Evolutionary conservation across 1,140 invertebrate species (phyloP).

Genomic region (Drosophila parabipectinata): DNA sequence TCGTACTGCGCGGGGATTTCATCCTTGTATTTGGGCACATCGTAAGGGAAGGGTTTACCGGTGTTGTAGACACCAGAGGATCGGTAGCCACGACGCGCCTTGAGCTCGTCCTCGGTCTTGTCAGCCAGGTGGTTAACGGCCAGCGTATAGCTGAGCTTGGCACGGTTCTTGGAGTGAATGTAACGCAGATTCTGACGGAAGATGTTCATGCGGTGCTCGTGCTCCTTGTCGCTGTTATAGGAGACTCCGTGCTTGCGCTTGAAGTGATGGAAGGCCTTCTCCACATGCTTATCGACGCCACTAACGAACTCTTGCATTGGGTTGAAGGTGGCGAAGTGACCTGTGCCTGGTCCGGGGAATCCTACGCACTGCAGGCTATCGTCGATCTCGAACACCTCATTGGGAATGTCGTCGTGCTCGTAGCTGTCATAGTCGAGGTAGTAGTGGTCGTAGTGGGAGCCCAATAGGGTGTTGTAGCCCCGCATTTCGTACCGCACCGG

Average conservation of each 20-base stretch:
- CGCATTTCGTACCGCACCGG: slow-evolving; percentile 95
- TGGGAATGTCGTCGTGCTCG: slow-evolving; percentile 87
- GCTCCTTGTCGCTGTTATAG: slow-evolving; percentile 89
- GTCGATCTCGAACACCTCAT: slow-evolving; percentile 89
- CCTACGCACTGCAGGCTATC: slow-evolving; percentile 89
- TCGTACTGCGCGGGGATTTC: slow-evolving; percentile 90
- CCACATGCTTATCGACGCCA: slow-evolving; percentile 88
- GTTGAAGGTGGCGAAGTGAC: slow-evolving; percentile 93
- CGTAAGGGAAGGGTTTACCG: slow-evolving; percentile 88
- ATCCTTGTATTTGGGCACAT: slow-evolving; percentile 62
- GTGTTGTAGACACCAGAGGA: slow-evolving; percentile 89
- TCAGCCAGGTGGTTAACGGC: slow-evolving; percentile 96
- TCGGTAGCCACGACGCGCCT: slow-evolving; percentile 90
- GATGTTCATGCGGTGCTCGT: slow-evolving; percentile 89
- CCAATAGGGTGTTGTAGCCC: slow-evolving; percentile 95
- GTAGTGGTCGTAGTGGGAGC: slow-evolving; percentile 98
- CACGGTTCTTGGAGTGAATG: slow-evolving; percentile 94
- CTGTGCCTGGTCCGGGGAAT: slow-evolving; percentile 94
- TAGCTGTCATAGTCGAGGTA: slow-evolving; percentile 93
- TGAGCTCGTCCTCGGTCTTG: slow-evolving; percentile 90
- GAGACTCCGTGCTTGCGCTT: slow-evolving; percentile 89
- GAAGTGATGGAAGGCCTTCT: slow-evolving; percentile 92
- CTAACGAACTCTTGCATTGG: slow-evolving; percentile 96
- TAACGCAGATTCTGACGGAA: slow-evolving; percentile 96
- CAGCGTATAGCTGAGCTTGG: slow-evolving; percentile 89